Percentiles rank a stretch among this genome's conserved stretches.
Conservation (phyloP, 92 coral and sea anemone species). For the Pocillopora grandis region DNA sequence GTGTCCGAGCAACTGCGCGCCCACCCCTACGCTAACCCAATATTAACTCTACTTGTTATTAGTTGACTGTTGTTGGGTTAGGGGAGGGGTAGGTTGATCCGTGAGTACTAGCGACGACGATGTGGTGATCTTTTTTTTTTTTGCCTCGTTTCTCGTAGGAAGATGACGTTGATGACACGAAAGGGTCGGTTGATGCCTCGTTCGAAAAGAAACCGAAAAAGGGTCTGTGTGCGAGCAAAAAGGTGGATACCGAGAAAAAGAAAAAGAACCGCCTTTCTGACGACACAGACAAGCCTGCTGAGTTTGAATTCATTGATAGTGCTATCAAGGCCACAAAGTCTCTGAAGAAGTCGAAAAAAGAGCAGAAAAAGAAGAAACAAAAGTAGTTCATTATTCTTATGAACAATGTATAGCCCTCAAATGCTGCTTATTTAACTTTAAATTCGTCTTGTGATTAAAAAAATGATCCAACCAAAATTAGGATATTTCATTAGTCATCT, state of each 20-base stretch:
- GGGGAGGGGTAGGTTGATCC: no score
- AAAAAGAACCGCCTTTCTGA: not conserved
- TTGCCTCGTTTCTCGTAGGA: not conserved
- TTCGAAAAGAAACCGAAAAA: not conserved
- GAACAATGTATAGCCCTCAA: not conserved
- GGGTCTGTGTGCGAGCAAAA: not conserved
- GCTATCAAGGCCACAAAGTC: conserved; percentile 32
- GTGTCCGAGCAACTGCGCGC: no score
- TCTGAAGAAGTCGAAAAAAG: conserved; percentile 21
- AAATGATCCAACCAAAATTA: no score
- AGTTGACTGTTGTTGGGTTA: no score
- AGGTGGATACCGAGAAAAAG: not conserved
- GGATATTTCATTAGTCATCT: no score
- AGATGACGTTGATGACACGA: not conserved
- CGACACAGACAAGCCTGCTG: conserved; percentile 1
- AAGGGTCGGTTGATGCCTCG: not conserved
- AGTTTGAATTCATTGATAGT: conserved; percentile 14
- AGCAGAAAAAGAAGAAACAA: conserved; percentile 13
- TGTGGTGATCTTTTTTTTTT: not conserved
- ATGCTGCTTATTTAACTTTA: no score
- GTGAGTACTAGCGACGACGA: not conserved
- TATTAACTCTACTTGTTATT: no score
- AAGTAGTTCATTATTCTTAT: not conserved
- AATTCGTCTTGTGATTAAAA: no score
- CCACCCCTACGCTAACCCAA: no score